phyloP scores from a whole-genome alignment of 2,113 vertebrate species.

The Malurus elegans region DNA sequence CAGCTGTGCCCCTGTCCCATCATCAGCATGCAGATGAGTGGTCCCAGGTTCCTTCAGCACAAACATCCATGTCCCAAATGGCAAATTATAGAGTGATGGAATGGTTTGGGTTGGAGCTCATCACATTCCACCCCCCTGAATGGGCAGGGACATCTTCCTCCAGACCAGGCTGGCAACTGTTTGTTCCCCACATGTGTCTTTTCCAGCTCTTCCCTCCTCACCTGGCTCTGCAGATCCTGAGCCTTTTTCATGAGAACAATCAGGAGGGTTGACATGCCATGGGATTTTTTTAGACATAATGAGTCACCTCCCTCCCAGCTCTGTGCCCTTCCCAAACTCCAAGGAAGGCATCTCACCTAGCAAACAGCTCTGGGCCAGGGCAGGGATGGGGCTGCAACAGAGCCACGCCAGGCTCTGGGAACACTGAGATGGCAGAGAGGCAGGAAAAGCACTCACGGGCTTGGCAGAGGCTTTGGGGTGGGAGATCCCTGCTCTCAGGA shows the following conservation, averaged over 20 bases:
- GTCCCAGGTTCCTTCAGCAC: background rate
- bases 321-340: background rate
- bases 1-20: background rate
- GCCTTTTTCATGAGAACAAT: background rate
- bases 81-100: accelerated
- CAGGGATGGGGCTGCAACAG: background rate
- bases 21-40: accelerated
- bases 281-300: background rate
- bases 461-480: background rate
- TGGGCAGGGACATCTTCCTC: background rate
- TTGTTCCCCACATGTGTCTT: background rate
- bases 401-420: accelerated
- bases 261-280: background rate
- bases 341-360: accelerated
- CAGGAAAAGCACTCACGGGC: background rate
- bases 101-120: background rate
- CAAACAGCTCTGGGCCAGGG: background rate
- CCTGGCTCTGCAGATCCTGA: background rate
- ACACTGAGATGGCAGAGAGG: background rate
- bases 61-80: accelerated
- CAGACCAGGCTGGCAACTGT: background rate
- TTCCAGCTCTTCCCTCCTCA: background rate
- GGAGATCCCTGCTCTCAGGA: background rate
- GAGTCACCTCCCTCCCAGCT: background rate
- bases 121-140: background rate